Conservation (phyloP, 2,797 vertebrate genomes). For the Acipenser oxyrinchus region DNA sequence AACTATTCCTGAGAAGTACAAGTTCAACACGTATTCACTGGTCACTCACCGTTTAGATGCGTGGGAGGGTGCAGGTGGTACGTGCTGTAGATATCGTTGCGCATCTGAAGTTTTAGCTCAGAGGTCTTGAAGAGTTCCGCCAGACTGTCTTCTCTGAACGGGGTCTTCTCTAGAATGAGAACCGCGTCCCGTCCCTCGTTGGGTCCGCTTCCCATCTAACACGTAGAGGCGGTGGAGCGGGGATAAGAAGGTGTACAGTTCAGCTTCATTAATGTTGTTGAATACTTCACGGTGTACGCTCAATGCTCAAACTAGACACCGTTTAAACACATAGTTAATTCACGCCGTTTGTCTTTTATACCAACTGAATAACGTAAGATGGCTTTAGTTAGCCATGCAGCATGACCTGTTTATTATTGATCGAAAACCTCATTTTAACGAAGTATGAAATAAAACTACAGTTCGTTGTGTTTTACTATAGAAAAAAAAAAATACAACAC, state of each 20-base stretch:
- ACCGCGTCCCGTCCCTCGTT: conserved; percentile 64
- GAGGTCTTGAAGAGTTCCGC: conserved; percentile 59
- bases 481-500: no score
- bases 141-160: conserved; percentile 71
- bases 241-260: neutral
- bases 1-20: no score
- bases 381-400: neutral
- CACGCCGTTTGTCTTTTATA: neutral
- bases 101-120: conserved; percentile 66
- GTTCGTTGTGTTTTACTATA: no score
- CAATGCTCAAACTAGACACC: neutral
- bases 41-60: conserved; percentile 69
- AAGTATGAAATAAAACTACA: no score
- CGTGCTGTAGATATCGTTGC: conserved; percentile 87
- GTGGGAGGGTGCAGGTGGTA: conserved; percentile 71
- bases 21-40: no score
- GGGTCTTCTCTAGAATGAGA: conserved; percentile 88
- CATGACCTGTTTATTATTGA: no score
- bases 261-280: neutral
- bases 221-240: neutral
- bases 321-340: neutral
- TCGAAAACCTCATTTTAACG: no score
- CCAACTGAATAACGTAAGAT: neutral
- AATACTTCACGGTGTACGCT: no score
- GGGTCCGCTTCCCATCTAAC: conserved; percentile 37